Evolutionary conservation across 2,888 invertebrate species (phyloP), one percentile per base, ranked within the genome.

Genomic region (Orthosia gothica): DNA sequence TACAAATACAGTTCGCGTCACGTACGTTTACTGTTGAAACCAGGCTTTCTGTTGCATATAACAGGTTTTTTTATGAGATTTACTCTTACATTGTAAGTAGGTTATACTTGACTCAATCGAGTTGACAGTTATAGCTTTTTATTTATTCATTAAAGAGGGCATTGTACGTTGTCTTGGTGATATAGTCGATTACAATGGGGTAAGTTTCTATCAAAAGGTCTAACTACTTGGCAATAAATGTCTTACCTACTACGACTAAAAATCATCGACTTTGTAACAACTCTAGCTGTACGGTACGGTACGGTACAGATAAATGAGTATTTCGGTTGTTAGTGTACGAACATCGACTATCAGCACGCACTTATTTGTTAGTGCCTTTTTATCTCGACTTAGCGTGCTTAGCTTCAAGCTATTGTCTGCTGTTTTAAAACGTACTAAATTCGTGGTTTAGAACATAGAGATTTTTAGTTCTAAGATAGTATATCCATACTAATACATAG

Each of bases 341-440:
- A 79, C 66, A 79, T 83, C 61, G 71, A 61, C 68, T 79, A 83
- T 66, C 69, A 55, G 13, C 65, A 58, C 58, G 58, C 59, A 83
- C 58, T 81, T 79, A 81, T 83, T 78, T 66, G 79, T 73, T 79
- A 79, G 23, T 73, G 47, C 66, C 23, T 54, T 79, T 81, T 73
- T 73, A 83, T 82, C 81, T 81, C 23, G 57, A 65, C 65, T 83
- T 72, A 58, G 57, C 68, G 57, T 54, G 59, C 49, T 71, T 26
- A 65, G 32, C 18, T 54, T 65, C n/a, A 45, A 72, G 49, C 59
- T 62, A 62, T 64, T 70, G 55, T 82, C 20, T 66, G 32, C 5
- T 47, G 13, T 59, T 55, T 65, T 40, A 58, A 23, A 50, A 76
- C 7, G 16, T 20, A 15, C 23, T 32, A 32, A n/a, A n/a, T 32